These are phyloP conservation scores for Rhinogobio ventralis DNA, from an alignment of 2,797 vertebrate species.

Conservation along the genomic window DNA sequence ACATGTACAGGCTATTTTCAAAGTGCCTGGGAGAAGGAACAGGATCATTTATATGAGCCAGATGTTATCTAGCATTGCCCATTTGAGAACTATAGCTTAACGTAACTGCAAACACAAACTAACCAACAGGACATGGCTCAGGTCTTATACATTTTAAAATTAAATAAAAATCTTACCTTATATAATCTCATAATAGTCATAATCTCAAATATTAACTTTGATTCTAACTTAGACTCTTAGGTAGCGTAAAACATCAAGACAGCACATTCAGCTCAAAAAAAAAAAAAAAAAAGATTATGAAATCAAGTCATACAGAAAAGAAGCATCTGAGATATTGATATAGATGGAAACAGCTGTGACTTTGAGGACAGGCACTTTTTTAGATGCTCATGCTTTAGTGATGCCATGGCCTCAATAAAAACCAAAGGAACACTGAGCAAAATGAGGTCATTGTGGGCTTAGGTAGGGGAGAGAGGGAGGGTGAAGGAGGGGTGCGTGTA, in stretches of 20 bases:
- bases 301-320: background rate
- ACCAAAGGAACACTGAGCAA: conserved; percentile 54
- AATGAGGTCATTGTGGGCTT: conserved; percentile 60
- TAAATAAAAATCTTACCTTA: background rate
- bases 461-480: conserved; percentile 41
- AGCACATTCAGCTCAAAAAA: background rate
- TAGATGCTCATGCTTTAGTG: conserved; percentile 47
- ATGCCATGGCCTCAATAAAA: conserved; percentile 57
- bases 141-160: no score
- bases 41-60: background rate
- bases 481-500: background rate
- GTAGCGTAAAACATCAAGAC: background rate
- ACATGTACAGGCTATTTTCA: background rate
- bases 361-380: conserved; percentile 46
- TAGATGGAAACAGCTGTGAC: conserved; percentile 39
- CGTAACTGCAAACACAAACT: background rate
- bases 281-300: background rate
- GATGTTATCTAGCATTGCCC: background rate
- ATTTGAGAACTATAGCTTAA: background rate
- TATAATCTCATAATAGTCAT: background rate
- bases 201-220: background rate
- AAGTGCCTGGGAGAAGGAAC: background rate
- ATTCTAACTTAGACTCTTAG: background rate
- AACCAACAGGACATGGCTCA: background rate
- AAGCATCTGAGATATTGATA: conserved; percentile 14